These are phyloP conservation scores for Drosophila sordidula DNA, from an alignment of 2,888 invertebrate genomes.

Conservation along the genomic window DNA sequence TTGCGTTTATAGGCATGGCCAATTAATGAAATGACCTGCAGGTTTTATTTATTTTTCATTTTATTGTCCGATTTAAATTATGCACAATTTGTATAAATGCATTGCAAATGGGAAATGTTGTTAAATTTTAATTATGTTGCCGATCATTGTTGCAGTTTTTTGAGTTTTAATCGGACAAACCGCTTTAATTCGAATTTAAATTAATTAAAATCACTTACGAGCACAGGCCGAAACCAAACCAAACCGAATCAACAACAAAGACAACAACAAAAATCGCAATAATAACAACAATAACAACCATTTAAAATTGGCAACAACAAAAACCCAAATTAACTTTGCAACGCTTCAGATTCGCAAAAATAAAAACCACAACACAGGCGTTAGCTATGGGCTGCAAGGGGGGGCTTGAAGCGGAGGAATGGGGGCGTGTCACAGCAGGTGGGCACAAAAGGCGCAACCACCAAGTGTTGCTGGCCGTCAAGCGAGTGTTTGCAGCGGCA, in stretches of 20 bases:
- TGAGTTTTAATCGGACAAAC: constrained; percentile 74
- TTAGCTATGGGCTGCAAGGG: constrained; percentile 16
- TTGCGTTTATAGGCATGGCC: constrained; percentile 20
- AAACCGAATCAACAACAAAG: constrained; percentile 40
- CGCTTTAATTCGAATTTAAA: constrained; percentile 80
- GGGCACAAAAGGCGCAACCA: constrained; percentile 64
- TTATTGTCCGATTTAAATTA: constrained; percentile 44
- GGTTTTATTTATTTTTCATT: constrained; percentile 39
- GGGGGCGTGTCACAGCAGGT: constrained; percentile 63
- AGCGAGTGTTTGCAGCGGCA: constrained; percentile 20
- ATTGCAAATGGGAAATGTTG: constrained; percentile 42
- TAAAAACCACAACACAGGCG: constrained; percentile 50
- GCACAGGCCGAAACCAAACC: constrained; percentile 46
- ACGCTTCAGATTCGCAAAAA: constrained; percentile 64
- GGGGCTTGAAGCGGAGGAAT: not conserved
- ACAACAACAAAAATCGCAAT: constrained; percentile 26
- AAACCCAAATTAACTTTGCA: constrained; percentile 77
- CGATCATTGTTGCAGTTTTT: constrained; percentile 62
- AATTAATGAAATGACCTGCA: constrained; percentile 54
- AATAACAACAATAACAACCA: constrained; percentile 54
- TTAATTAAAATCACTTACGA: constrained; percentile 78
- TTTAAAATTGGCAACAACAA: constrained; percentile 62
- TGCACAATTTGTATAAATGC: constrained; percentile 49
- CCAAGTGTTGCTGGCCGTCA: constrained; percentile 40
- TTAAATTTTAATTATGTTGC: constrained; percentile 69